Conservation (phyloP, 2,797 vertebrate genomes). For the Sciurus vulgaris region DNA sequence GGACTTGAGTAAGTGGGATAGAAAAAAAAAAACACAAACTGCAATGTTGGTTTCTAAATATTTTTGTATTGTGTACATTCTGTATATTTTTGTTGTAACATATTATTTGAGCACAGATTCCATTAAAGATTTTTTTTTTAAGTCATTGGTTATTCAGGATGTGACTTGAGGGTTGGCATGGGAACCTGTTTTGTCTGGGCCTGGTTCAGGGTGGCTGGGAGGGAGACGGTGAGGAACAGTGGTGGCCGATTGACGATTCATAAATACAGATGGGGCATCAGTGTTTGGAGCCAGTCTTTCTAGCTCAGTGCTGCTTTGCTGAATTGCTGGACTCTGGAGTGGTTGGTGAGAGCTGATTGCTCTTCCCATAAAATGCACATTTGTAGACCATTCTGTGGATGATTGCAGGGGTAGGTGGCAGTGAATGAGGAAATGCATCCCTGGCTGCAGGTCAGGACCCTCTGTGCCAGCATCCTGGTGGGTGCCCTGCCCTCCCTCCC, state of each 20-base stretch:
- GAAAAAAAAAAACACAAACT: conserved; percentile 80
- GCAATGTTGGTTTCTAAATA: conserved; percentile 86
- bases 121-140: conserved; percentile 88
- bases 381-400: neutral
- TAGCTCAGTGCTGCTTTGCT: neutral
- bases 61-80: conserved; percentile 91
- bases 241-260: neutral
- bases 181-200: neutral
- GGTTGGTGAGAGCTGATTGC: neutral
- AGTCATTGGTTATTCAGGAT: conserved; percentile 40
- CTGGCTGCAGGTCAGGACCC: neutral
- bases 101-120: conserved; percentile 87
- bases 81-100: conserved; percentile 90
- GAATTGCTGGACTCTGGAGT: neutral
- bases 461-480: neutral
- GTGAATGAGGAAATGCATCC: neutral
- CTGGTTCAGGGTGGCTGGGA: neutral
- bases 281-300: neutral
- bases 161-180: neutral
- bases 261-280: neutral
- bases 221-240: neutral
- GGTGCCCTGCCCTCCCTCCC: neutral
- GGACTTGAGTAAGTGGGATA: conserved; percentile 82
- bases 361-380: neutral
- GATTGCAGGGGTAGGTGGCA: neutral